Evolutionary conservation across 2,888 invertebrate genomes (phyloP).

Genomic region (Drosophila neonasuta): DNA sequence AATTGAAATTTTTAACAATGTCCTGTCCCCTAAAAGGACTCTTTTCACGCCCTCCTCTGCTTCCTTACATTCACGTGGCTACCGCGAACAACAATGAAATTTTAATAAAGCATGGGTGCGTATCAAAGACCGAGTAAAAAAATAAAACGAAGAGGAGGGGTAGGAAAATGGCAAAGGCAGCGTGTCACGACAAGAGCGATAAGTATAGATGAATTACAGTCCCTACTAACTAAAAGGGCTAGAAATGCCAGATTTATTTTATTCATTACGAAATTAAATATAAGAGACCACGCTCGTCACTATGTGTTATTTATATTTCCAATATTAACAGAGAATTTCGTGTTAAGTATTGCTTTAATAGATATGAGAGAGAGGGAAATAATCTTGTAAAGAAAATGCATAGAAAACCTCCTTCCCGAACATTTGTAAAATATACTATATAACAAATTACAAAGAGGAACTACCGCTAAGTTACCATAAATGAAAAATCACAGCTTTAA

Average conservation of each 20-base stretch:
- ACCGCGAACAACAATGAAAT: slow-evolving; percentile 59
- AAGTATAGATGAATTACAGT: slow-evolving; percentile 4
- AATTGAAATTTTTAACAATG: slow-evolving; percentile 77
- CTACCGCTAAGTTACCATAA: too few relatives aligned
- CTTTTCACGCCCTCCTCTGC: not conserved
- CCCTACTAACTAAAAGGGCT: not conserved
- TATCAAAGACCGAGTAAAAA: slow-evolving; percentile 44
- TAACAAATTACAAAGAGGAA: too few relatives aligned
- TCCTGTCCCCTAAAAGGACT: slow-evolving; percentile 72
- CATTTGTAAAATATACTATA: too few relatives aligned
- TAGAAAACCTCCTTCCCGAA: too few relatives aligned
- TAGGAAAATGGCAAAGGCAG: slow-evolving; percentile 1
- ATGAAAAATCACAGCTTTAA: too few relatives aligned
- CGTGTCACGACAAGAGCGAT: slow-evolving; percentile 16
- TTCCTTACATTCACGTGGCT: not conserved
- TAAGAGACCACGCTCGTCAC: not conserved
- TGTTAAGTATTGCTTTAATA: not conserved
- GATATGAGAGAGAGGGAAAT: not conserved
- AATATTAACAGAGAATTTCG: too few relatives aligned
- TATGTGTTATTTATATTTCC: too few relatives aligned
- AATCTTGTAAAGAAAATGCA: too few relatives aligned
- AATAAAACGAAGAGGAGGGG: not conserved
- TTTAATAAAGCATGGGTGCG: slow-evolving; percentile 73
- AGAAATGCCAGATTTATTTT: not conserved
- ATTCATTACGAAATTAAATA: not conserved